These are phyloP conservation scores for Drosophila insularis DNA, from an alignment of 1,140 invertebrate genomes.

Conservation along the genomic window DNA sequence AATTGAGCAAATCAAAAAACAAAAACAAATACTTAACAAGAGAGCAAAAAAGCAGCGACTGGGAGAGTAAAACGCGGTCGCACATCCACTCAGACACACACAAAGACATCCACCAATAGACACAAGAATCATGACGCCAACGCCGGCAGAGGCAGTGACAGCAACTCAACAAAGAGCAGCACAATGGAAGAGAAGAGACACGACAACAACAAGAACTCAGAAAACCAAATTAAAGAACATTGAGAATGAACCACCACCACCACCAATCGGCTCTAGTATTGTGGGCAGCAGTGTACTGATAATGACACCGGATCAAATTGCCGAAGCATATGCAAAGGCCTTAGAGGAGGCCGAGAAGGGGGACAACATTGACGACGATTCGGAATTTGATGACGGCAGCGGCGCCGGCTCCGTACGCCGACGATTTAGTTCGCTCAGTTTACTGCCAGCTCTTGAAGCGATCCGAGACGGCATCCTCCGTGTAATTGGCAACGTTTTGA, in stretches of 20 bases:
- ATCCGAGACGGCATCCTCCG: slow-evolving; percentile 47
- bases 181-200: not conserved
- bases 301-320: slow-evolving; percentile 57
- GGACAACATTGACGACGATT: slow-evolving; percentile 4
- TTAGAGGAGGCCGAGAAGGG: slow-evolving; percentile 25
- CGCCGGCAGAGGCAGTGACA: slow-evolving; percentile 8
- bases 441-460: slow-evolving; percentile 18
- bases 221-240: not conserved
- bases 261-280: slow-evolving; percentile 41
- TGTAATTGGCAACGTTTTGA: slow-evolving; percentile 52
- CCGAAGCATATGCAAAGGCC: slow-evolving; percentile 56
- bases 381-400: slow-evolving; percentile 6
- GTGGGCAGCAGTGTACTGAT: slow-evolving; percentile 48
- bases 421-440: slow-evolving; percentile 11
- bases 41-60: not conserved
- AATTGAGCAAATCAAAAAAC: not conserved
- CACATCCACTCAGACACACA: not conserved
- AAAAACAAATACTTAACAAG: not conserved
- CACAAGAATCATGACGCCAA: slow-evolving; percentile 10
- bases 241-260: not conserved
- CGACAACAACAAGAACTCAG: not conserved
- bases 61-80: not conserved
- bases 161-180: not conserved
- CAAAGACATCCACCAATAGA: not conserved
- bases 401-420: not conserved